Conservation (phyloP, 1,140 invertebrate genomes). For the Papilio polytes region DNA sequence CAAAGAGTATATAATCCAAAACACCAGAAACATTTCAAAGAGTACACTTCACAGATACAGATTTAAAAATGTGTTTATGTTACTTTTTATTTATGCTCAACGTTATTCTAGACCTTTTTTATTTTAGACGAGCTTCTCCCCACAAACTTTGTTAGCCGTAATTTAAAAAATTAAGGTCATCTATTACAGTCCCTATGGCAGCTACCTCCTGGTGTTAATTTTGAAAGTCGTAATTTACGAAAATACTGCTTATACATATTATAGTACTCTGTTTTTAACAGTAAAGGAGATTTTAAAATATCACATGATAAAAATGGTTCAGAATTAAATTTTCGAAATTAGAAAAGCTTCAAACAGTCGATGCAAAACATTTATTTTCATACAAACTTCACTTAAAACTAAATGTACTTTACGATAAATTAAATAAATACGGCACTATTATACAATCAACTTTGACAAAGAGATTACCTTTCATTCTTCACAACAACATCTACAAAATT, state of each 20-base stretch:
- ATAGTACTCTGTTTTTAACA: too few species aligned
- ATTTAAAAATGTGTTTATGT: constrained; percentile 1
- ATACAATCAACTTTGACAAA: not conserved
- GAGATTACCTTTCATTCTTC: not conserved
- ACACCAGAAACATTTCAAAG: constrained; percentile 46
- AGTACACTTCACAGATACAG: constrained; percentile 38
- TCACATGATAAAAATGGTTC: not conserved
- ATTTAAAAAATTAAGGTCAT: too few species aligned
- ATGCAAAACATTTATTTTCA: constrained; percentile 10
- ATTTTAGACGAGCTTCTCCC: too few species aligned
- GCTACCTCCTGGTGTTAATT: too few species aligned
- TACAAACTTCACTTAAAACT: constrained; percentile 14
- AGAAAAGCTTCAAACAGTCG: not conserved
- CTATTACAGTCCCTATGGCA: too few species aligned
- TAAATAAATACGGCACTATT: constrained; percentile 11
- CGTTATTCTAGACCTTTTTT: too few species aligned
- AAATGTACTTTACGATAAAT: constrained; percentile 25
- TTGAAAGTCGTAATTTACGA: too few species aligned
- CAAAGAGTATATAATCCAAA: constrained; percentile 26
- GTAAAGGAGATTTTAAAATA: not conserved
- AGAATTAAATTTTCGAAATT: not conserved
- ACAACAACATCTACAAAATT: not conserved
- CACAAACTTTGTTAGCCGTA: too few species aligned
- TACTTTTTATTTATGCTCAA: not conserved
- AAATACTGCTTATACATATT: too few species aligned